Conservation (phyloP, 2,888 invertebrate genomes). For the Ctenicera cuprea region DNA sequence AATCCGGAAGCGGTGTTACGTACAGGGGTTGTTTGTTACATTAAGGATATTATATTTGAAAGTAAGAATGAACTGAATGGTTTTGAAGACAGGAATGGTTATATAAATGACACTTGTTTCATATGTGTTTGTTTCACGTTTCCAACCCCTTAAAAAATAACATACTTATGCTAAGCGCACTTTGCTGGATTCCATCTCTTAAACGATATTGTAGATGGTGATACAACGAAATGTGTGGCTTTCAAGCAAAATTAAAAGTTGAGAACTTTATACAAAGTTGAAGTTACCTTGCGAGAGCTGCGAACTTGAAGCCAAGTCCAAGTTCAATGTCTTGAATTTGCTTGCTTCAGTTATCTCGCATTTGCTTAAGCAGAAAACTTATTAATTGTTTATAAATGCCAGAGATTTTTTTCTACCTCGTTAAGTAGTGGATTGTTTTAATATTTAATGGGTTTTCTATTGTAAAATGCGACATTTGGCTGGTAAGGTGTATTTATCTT, state of each 20-base stretch:
- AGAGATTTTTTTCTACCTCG: not conserved
- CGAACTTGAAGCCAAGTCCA: constrained; percentile 55
- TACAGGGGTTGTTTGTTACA: not conserved
- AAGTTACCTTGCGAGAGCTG: constrained; percentile 32
- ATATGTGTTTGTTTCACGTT: not conserved
- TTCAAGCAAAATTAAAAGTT: constrained; percentile 5
- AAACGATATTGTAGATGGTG: no score
- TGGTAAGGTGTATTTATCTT: no score
- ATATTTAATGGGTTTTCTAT: no score
- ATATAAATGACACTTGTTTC: not conserved
- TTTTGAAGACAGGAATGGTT: not conserved
- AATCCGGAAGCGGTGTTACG: constrained; percentile 5
- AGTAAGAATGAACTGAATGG: constrained; percentile 1
- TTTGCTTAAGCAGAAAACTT: constrained; percentile 7
- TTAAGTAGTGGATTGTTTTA: no score
- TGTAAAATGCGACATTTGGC: no score
- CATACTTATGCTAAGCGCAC: constrained; percentile 2
- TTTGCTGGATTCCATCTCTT: not conserved
- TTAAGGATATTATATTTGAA: not conserved
- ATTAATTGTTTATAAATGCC: constrained; percentile 1
- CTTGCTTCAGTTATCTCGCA: constrained; percentile 20
- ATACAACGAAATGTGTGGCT: not conserved
- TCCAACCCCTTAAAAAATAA: not conserved
- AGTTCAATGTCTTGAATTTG: constrained; percentile 58
- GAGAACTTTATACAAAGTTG: constrained; percentile 5